Percentiles rank a stretch among this genome's conserved stretches.
phyloP scores from a whole-genome alignment of 2,888 invertebrate species.

The Cistogaster globosa region DNA sequence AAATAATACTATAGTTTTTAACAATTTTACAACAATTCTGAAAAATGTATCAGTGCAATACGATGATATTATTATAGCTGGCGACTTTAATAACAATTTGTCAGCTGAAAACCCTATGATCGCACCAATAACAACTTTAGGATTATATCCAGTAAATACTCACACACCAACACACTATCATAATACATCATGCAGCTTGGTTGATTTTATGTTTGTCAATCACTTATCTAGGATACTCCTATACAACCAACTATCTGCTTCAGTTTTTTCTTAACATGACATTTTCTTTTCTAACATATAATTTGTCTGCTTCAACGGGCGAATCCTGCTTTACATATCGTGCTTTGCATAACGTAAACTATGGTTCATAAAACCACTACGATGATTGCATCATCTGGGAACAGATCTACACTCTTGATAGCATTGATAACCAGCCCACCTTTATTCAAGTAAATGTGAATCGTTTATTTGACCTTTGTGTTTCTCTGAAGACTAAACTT shows the following conservation, averaged over 20 bases:
- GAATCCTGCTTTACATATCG: neutral
- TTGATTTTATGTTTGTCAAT: neutral
- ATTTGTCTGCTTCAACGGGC: too few relatives aligned
- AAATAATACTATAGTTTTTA: neutral
- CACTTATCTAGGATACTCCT: neutral
- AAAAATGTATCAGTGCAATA: neutral
- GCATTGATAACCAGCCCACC: neutral
- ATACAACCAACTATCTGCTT: neutral
- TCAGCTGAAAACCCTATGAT: neutral
- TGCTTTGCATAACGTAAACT: neutral
- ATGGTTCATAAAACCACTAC: neutral
- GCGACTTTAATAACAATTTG: slow-evolving; percentile 20
- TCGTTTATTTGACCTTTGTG: neutral
- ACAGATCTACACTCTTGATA: neutral
- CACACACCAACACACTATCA: neutral
- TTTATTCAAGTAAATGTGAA: neutral
- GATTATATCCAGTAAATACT: neutral
- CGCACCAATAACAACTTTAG: neutral
- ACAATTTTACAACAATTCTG: neutral
- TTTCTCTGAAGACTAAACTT: neutral
- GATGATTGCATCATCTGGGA: neutral
- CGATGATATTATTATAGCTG: neutral
- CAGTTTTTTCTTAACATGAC: neutral
- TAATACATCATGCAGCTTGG: neutral
- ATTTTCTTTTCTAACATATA: too few relatives aligned